Evolutionary conservation across 2,888 invertebrate species (phyloP), one percentile per base, ranked within the genome.

Genomic region (Ormia ochracea): DNA sequence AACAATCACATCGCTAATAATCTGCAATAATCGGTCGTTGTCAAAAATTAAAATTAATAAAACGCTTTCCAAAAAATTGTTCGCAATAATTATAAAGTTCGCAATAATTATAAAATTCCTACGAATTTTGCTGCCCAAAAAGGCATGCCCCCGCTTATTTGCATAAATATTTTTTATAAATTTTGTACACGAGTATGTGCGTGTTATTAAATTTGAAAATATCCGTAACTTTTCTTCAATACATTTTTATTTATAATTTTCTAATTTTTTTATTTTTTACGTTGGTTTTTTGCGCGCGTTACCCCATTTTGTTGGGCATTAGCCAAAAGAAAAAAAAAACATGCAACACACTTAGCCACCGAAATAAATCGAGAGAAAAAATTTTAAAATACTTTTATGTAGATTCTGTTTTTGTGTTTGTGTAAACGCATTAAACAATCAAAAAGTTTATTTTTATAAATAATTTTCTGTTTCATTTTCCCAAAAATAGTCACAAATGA

Each of bases 281-380:
- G 10, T 65, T 19, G 19, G 33, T 23, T 78, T 66, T 78, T 78
- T 78, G 73, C 78, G 78, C 74, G 78, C 78, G 77, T 78, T 80
- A 77, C 80, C 76, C 76, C 76, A 75, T 77, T 82, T 63, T 61
- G 52, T 83, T 85, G 85, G 85, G 83, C 75, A 81, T 70, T 72
- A 81, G 82, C 85, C 85, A 85, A 84, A 81, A n/a, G n/a, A n/a
- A 81, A 54, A 83, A 4, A 82, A 78, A 82, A 82, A 68, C 21
- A 23, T 50, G 41, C 17, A 41, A 72, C 59, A 50, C 5, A 28
- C 31, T n/a, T 7, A 33, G n/a, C 38, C 14, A 66, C 4, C 7
- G 12, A 65, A 56, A 56, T 43, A 28, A 43, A 52, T 43, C 43
- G 52, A 43, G 21, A 38, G 31, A 56, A 70, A 14, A 68, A 61